Percentiles rank a stretch among this genome's conserved stretches.
phyloP scores from a whole-genome alignment of 1,140 invertebrate genomes.

The Tetramorium parvispinum region DNA sequence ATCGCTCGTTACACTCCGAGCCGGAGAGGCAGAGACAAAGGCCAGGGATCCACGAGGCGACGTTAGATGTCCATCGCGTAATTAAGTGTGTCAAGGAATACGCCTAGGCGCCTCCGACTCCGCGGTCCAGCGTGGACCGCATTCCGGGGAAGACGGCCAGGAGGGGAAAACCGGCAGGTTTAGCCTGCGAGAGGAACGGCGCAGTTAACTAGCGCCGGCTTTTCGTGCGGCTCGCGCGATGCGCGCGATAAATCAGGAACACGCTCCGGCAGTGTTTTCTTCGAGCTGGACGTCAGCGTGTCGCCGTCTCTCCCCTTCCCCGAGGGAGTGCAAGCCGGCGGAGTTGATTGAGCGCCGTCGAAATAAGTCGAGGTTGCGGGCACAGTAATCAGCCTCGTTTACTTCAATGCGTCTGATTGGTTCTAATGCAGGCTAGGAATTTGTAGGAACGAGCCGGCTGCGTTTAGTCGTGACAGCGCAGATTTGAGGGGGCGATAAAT shows the following conservation, averaged over 20 bases:
- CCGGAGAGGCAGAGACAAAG: neutral
- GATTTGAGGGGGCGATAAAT: neutral
- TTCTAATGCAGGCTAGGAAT: conserved; percentile 33
- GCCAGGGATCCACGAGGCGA: neutral
- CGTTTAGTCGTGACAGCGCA: neutral
- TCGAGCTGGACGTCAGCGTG: neutral
- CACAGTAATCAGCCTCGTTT: conserved; percentile 31
- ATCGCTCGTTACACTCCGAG: neutral
- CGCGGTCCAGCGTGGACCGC: conserved; percentile 13
- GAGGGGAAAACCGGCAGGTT: conserved; percentile 25
- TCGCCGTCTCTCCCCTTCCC: neutral
- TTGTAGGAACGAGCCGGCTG: neutral
- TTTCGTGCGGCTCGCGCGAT: conserved; percentile 14
- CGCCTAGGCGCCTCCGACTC: conserved; percentile 37
- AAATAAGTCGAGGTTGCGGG: conserved; percentile 25
- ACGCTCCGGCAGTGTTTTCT: neutral
- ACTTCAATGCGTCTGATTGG: conserved; percentile 33
- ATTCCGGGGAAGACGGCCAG: conserved; percentile 17
- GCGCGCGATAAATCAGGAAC: neutral
- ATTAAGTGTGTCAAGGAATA: conserved; percentile 69
- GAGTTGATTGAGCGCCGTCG: conserved; percentile 20
- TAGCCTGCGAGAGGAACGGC: neutral
- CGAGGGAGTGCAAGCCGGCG: neutral
- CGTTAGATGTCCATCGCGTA: conserved; percentile 48
- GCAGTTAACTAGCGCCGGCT: conserved; percentile 17